Evolutionary conservation across 2,797 vertebrate genomes (phyloP).

Genomic region (Clarias fuscus): DNA sequence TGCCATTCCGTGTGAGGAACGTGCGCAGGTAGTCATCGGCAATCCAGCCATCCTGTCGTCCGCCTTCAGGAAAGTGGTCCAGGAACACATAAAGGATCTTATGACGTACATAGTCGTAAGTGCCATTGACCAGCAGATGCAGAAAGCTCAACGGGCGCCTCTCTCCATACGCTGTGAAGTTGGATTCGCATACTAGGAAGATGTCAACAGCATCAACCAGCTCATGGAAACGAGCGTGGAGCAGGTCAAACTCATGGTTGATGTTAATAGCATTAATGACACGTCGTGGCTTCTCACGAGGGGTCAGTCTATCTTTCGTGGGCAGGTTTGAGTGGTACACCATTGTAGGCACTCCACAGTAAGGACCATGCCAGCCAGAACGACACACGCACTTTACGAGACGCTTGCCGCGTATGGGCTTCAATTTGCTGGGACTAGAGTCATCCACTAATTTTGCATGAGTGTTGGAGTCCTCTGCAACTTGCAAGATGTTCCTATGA

Average conservation of each 20-base stretch:
- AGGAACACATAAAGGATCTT: constrained; percentile 97
- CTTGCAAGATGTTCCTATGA: constrained; percentile 67
- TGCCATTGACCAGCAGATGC: constrained; percentile 86
- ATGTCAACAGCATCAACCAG: constrained; percentile 87
- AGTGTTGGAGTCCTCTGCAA: constrained; percentile 55
- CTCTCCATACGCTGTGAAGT: constrained; percentile 96
- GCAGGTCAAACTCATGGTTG: constrained; percentile 97
- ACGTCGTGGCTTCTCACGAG: constrained; percentile 82
- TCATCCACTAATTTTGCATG: constrained; percentile 58
- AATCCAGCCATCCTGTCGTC: constrained; percentile 97
- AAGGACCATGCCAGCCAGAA: constrained; percentile 95
- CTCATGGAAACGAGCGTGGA: constrained; percentile 92
- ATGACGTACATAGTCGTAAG: constrained; percentile 89
- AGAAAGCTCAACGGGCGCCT: constrained; percentile 87
- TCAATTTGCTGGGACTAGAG: constrained; percentile 60
- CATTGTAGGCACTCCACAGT: constrained; percentile 95
- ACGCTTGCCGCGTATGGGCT: constrained; percentile 65
- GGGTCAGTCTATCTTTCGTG: constrained; percentile 91
- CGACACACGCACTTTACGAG: constrained; percentile 91
- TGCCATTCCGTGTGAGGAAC: constrained; percentile 87
- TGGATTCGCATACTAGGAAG: constrained; percentile 95
- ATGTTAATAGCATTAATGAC: constrained; percentile 96
- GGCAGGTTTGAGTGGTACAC: constrained; percentile 97
- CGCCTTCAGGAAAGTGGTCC: constrained; percentile 92
- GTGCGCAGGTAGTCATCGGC: constrained; percentile 96